phyloP scores from a whole-genome alignment of 2,797 vertebrate genomes.

The Anguilla anguilla region DNA sequence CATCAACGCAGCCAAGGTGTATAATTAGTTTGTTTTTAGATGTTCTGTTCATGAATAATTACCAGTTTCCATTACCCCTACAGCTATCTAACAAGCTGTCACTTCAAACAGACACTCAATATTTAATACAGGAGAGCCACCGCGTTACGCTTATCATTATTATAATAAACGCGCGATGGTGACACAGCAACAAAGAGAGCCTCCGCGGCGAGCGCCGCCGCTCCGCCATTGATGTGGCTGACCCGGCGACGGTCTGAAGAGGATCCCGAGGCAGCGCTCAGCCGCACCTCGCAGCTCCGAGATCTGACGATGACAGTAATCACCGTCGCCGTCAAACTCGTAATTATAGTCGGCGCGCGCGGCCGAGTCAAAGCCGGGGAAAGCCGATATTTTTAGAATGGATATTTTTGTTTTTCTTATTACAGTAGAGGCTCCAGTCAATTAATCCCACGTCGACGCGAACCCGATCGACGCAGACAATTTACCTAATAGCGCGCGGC shows the following conservation, averaged over 20 bases:
- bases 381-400: not conserved
- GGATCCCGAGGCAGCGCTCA: not conserved
- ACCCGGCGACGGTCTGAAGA: slow-evolving; percentile 16
- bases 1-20: slow-evolving; percentile 74
- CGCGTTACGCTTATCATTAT: slow-evolving; percentile 70
- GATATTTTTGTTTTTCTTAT: not conserved
- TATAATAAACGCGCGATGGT: slow-evolving; percentile 74
- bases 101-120: slow-evolving; percentile 83
- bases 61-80: slow-evolving; percentile 79
- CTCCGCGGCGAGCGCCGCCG: slow-evolving; percentile 25
- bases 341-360: not conserved
- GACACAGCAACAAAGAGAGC: slow-evolving; percentile 59
- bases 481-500: not conserved
- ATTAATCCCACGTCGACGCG: not conserved
- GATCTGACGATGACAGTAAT: slow-evolving; percentile 20
- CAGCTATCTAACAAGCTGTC: slow-evolving; percentile 85
- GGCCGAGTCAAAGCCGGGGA: not conserved
- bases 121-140: slow-evolving; percentile 79
- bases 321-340: slow-evolving; percentile 1
- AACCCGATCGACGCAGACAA: not conserved
- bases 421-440: not conserved
- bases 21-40: slow-evolving; percentile 85
- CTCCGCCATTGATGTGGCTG: slow-evolving; percentile 32
- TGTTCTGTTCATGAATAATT: slow-evolving; percentile 86
- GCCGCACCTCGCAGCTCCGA: slow-evolving; percentile 12